These are phyloP conservation scores for Myotis myotis DNA, from an alignment of 2,797 vertebrate species.

Conservation along the genomic window DNA sequence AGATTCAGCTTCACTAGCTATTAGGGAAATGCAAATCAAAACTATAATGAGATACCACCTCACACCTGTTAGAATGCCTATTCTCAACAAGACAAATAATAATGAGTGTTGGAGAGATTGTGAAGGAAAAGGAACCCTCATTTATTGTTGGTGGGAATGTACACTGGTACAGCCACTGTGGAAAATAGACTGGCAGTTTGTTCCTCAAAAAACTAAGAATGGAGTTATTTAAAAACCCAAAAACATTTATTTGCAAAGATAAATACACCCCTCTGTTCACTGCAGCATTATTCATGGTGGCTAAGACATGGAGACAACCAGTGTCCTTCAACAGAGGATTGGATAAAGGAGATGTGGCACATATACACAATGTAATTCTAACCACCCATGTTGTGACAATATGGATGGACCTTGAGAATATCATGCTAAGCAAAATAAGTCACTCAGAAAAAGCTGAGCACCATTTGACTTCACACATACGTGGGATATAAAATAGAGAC, in stretches of 20 bases:
- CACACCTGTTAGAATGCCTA: neutral
- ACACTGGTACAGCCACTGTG: neutral
- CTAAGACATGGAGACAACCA: neutral
- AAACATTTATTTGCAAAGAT: neutral
- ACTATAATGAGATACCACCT: neutral
- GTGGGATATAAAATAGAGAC: neutral
- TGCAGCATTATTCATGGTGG: neutral
- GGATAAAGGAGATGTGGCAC: neutral
- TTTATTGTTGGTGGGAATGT: neutral
- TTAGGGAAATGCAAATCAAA: neutral
- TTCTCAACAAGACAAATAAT: neutral
- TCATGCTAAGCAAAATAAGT: neutral
- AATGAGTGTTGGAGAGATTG: neutral
- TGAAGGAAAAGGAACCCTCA: neutral
- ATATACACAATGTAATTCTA: neutral
- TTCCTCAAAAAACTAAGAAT: neutral
- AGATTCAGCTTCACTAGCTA: neutral
- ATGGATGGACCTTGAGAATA: neutral
- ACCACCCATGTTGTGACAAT: neutral
- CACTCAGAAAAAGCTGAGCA: neutral
- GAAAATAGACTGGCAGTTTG: neutral
- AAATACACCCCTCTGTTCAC: neutral
- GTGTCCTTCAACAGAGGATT: neutral
- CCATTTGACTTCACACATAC: neutral
- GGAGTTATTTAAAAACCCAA: neutral